Base-by-base conservation (phyloP, 2,797 vertebrate genomes). In the Hemibagrus guttatus region DNA sequence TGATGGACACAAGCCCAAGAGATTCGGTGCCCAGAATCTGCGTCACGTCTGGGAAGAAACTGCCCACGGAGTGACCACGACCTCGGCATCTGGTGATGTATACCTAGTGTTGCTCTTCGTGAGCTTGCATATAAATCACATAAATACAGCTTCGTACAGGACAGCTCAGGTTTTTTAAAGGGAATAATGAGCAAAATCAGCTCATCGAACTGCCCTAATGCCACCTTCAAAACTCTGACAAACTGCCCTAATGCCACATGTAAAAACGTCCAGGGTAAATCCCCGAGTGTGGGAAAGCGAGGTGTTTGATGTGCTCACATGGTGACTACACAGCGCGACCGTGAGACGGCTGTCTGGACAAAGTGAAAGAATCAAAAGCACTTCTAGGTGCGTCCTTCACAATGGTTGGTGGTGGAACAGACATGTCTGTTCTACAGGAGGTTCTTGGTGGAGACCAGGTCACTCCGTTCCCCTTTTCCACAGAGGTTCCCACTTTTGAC, bases 1-100 rank as follows among this genome's bases (percentile, higher is more conserved):
- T 61, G 12, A 72, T 80, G 49, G 58, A 76, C n/a, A 69, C 0
- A 74, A 81, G 68, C 58, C 63, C 85, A 87, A 35, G 31, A 82
- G 84, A 89, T 74, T 87, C 90, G 90, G 74, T 87, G 90, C 91
- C 90, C 91, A 91, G 90, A 89, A 89, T 91, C 91, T 78, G 86
- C 91, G 91, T 93, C 92, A 93, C 91, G 94, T 93, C 93, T 92
- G 93, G 93, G 94, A 95, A 95, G 84, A 75, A 88, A 91, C 85
- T 88, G 91, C 92, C 92, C 92, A 76, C 91, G 81, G 64, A 35
- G 86, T 89, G 81, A 80, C 82, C 80, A 19, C 84, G 80, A 71
- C 46, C 69, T 83, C 58, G 49, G 71, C 52, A 23, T 59, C 71
- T 63, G 75, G 74, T 49, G 84, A 79, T 54, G 49, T 52, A 68